These are phyloP conservation scores for Phymastichus coffea DNA, from an alignment of 1,140 invertebrate species.

Conservation along the genomic window DNA sequence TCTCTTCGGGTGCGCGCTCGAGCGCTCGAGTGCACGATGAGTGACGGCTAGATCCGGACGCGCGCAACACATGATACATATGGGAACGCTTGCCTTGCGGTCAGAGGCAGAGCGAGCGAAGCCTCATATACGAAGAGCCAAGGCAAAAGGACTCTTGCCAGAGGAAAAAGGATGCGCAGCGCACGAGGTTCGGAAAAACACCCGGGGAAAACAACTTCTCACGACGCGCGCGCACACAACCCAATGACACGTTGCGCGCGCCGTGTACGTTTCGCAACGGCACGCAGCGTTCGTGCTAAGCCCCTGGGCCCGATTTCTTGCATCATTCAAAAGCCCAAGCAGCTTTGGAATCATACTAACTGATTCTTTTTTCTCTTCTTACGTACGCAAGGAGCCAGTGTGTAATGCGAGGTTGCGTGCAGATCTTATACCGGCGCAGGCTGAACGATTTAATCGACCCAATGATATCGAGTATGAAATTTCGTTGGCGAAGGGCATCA, in stretches of 20 bases:
- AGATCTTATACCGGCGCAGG: neutral
- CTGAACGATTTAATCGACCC: slow-evolving; percentile 18
- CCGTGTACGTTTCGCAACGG: too few species aligned
- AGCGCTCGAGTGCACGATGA: neutral
- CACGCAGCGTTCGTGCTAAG: too few species aligned
- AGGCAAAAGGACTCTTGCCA: too few species aligned
- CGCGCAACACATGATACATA: slow-evolving; percentile 56
- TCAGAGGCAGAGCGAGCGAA: slow-evolving; percentile 43
- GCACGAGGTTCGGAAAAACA: too few species aligned
- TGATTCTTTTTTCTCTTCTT: neutral
- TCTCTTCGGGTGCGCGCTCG: too few species aligned
- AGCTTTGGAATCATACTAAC: neutral
- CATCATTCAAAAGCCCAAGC: too few species aligned
- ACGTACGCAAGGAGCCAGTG: neutral
- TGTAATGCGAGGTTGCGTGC: neutral
- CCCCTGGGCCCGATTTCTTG: too few species aligned
- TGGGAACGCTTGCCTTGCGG: slow-evolving; percentile 56
- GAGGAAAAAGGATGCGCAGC: too few species aligned
- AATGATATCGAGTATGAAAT: neutral
- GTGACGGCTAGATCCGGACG: neutral
- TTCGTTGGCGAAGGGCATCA: neutral
- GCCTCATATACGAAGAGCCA: too few species aligned
- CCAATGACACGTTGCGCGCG: too few species aligned
- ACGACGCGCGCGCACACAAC: too few species aligned
- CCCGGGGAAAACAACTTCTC: too few species aligned